Evolutionary conservation across 2,113 vertebrate species (phyloP).

Genomic region (Spermophilus dauricus): DNA sequence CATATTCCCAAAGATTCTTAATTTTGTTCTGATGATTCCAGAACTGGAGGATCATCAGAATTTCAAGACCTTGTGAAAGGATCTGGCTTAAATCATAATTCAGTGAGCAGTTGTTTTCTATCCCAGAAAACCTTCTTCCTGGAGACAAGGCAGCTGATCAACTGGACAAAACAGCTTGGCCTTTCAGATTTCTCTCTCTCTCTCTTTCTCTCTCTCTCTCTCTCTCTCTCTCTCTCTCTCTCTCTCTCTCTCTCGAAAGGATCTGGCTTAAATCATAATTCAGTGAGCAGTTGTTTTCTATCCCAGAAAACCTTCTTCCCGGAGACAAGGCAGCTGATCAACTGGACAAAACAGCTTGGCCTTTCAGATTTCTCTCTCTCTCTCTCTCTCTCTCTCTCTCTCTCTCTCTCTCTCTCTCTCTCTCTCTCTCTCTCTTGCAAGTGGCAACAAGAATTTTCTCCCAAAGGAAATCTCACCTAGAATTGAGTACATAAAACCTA

Average conservation of each 20-base stretch:
- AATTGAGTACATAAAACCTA: not conserved
- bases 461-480: constrained; percentile 11
- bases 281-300: not conserved
- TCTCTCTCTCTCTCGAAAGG: not conserved
- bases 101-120: not conserved
- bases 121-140: not conserved
- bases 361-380: not conserved
- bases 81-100: not conserved
- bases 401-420: not conserved
- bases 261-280: not conserved
- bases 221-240: not conserved
- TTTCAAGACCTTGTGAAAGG: not conserved
- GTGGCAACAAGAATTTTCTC: not conserved
- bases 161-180: not conserved
- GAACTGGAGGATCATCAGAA: not conserved
- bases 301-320: not conserved
- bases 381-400: not conserved
- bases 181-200: not conserved
- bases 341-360: not conserved
- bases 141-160: not conserved
- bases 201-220: no score
- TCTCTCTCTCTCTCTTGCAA: not conserved
- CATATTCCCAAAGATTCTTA: not conserved
- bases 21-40: not conserved
- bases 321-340: not conserved